Base-by-base conservation (phyloP, 2,113 vertebrate genomes). In the Sander vitreus region DNA sequence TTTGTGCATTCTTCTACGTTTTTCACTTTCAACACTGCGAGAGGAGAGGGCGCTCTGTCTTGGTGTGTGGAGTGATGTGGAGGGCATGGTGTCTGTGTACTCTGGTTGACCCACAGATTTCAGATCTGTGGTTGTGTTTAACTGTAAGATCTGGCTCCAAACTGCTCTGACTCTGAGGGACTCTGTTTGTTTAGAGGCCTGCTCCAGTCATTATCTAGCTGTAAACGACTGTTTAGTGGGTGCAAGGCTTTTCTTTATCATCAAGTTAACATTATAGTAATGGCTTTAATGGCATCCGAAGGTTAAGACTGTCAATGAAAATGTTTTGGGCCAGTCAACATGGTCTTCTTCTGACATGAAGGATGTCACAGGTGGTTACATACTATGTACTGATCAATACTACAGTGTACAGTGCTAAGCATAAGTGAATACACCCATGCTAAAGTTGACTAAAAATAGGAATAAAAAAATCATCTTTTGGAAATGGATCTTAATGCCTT, bases 61-160 rank as follows among this genome's bases (percentile, higher is more conserved):
- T 81, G 85, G 78, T 85, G 76, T 59, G 39, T 79, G 58, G 73
- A 81, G 87, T 76, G 68, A 80, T 70, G 75, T 51, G 50, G 76
- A 77, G 76, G 73, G 30, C 86, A 80, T 25, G 19, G 1, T 65
- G 82, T 84, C 69, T 84, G 67, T 81, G 88, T 81, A 91, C 88
- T 91, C 78, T 78, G 66, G 69, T 69, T 88, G 89, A 91, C 86
- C 86, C 3, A 4, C 67, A 50, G 58, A 60, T 73, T 77, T 80
- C 68, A 83, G 74, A 80, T 85, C 70, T 71, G 71, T 50, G 53
- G 39, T 78, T 10, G 27, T 59, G 72, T 83, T 81, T 69, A 60
- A 48, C 67, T 19, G 53, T 83, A n/a, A 81, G 72, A 45, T 62
- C 53, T 57, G 73, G 48, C 71, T 88, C 63, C 33, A 39, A 54